Evolutionary conservation across 1,140 invertebrate genomes (phyloP).

Genomic region (Catajapyx aquilonaris): DNA sequence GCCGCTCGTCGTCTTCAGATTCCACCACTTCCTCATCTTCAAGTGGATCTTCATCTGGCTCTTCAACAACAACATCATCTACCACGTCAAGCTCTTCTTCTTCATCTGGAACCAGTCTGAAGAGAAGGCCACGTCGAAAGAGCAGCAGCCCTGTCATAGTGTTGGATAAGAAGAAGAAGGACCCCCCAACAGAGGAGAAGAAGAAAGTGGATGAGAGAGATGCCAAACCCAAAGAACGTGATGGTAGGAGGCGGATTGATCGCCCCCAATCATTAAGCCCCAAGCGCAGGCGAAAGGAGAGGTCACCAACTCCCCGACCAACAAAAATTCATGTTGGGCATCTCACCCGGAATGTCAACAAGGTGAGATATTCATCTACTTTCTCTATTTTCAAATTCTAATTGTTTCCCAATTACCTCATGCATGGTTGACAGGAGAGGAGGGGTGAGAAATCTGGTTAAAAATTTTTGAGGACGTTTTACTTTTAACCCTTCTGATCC

Average conservation of each 20-base stretch:
- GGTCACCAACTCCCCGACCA: conserved; percentile 64
- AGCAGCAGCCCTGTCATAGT: no score
- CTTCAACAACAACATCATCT: background rate
- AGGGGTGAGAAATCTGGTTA: no score
- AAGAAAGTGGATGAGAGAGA: conserved; percentile 3
- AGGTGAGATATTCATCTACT: no score
- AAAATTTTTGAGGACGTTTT: no score
- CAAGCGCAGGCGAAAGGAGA: conserved; percentile 38
- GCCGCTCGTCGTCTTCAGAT: no score
- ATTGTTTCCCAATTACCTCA: no score
- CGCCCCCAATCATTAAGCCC: conserved; percentile 27
- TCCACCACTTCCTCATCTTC: background rate
- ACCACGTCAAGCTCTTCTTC: background rate
- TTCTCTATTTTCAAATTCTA: no score
- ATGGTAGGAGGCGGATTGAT: conserved; percentile 11
- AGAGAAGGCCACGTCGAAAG: background rate
- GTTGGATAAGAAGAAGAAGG: conserved; percentile 2
- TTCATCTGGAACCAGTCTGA: no score
- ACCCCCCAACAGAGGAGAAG: background rate
- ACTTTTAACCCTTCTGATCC: no score
- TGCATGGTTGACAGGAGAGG: no score
- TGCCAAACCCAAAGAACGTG: background rate
- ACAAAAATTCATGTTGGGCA: conserved; percentile 83
- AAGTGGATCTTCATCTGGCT: background rate
- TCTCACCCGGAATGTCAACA: conserved; percentile 75